Evolutionary conservation across 2,888 invertebrate species (phyloP).

Genomic region (Nomada ferruginata): DNA sequence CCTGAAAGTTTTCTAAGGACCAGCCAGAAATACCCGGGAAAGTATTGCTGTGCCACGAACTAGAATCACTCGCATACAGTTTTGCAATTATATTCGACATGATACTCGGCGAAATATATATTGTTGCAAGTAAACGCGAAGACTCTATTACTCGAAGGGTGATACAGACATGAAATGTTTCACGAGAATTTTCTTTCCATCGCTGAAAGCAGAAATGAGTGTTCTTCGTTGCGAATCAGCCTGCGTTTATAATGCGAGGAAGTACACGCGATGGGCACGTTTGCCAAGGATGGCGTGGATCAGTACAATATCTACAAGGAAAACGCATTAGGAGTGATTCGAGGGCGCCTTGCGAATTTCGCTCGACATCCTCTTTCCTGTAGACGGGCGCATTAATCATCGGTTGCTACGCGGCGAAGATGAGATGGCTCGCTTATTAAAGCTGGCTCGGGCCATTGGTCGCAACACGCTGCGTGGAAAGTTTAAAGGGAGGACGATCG

Average conservation of each 20-base stretch:
- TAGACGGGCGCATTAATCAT: slow-evolving; percentile 50
- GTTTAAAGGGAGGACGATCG: slow-evolving; percentile 15
- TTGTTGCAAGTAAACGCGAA: too few relatives aligned
- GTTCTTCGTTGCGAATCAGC: neutral
- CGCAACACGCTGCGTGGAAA: slow-evolving; percentile 10
- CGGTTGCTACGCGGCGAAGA: slow-evolving; percentile 13
- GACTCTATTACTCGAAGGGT: too few relatives aligned
- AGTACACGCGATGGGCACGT: slow-evolving; percentile 28
- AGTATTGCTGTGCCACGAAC: too few relatives aligned
- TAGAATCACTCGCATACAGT: too few relatives aligned
- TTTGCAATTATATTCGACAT: too few relatives aligned
- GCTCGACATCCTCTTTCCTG: slow-evolving; percentile 22
- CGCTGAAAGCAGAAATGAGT: neutral
- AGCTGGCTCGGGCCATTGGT: slow-evolving; percentile 40
- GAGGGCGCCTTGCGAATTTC: slow-evolving; percentile 11
- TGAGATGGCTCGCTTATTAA: slow-evolving; percentile 50
- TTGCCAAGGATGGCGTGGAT: slow-evolving; percentile 26
- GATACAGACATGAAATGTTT: neutral
- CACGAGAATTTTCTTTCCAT: neutral
- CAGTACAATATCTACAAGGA: slow-evolving; percentile 42
- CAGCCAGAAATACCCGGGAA: too few relatives aligned
- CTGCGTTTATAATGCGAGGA: neutral
- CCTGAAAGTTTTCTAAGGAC: too few relatives aligned
- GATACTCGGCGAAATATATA: too few relatives aligned
- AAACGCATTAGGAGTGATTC: slow-evolving; percentile 49